A percentile compares a stretch with the other conserved stretches of the same genome.
These are phyloP conservation scores for Notodonta ziczac DNA, from an alignment of 2,888 invertebrate genomes.

Conservation along the genomic window DNA sequence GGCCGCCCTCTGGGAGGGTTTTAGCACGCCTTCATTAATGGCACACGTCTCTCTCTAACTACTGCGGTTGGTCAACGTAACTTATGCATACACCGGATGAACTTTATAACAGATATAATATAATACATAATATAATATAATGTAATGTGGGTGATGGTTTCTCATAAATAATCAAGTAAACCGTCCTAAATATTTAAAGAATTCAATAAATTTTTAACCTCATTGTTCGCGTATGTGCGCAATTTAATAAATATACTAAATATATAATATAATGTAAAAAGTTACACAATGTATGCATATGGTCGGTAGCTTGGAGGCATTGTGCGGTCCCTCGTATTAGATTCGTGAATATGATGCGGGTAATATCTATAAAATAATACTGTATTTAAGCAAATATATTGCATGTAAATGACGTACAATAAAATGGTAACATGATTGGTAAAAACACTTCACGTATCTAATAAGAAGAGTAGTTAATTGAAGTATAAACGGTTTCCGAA, in stretches of 20 bases:
- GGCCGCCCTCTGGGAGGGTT: neutral
- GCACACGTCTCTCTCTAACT: conserved; percentile 13
- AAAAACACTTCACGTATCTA: conserved; percentile 54
- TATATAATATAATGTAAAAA: conserved; percentile 3
- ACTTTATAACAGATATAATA: neutral
- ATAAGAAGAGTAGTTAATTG: conserved; percentile 52
- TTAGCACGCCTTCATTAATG: conserved; percentile 12
- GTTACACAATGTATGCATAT: conserved; percentile 33
- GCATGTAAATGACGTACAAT: conserved; percentile 49
- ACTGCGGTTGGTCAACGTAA: conserved; percentile 11
- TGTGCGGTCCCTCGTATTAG: conserved; percentile 44
- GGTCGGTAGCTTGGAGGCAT: conserved; percentile 27
- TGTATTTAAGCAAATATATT: conserved; percentile 50
- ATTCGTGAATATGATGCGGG: conserved; percentile 42
- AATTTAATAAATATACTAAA: conserved; percentile 17
- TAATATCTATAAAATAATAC: conserved; percentile 62
- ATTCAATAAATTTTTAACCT: neutral
- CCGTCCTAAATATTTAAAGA: neutral
- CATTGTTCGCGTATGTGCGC: neutral
- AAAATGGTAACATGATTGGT: conserved; percentile 69
- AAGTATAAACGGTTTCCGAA: conserved; percentile 52
- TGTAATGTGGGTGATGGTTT: neutral
- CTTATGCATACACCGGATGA: conserved; percentile 30
- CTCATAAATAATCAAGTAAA: neutral
- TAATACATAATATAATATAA: neutral